Conservation (phyloP, 2,113 vertebrate genomes). For the Turdus rufiventris region DNA sequence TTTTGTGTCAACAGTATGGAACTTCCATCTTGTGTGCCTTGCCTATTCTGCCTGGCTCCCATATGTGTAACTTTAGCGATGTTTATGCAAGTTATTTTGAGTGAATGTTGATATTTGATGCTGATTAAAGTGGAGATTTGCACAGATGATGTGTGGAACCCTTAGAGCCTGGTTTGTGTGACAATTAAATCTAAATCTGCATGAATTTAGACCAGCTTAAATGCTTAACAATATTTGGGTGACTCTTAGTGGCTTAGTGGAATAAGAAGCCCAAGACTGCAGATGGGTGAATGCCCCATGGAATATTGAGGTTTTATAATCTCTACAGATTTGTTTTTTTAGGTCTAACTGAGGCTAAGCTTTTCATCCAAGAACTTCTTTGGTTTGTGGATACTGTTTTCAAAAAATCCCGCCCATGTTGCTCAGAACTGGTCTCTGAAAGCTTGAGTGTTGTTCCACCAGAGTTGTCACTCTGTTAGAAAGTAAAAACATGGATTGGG, state of each 20-base stretch:
- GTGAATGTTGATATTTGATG: background rate
- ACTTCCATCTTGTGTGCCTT: background rate
- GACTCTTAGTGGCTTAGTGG: background rate
- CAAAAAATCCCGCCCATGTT: background rate
- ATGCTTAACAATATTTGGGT: slow-evolving; percentile 25
- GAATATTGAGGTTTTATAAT: background rate
- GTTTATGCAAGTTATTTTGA: background rate
- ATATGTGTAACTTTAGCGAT: background rate
- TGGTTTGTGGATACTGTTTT: background rate
- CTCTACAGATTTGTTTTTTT: background rate
- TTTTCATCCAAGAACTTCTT: background rate
- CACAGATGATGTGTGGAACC: slow-evolving; percentile 12
- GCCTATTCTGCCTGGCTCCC: background rate
- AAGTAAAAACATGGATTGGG: background rate
- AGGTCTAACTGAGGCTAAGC: background rate
- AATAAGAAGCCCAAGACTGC: slow-evolving; percentile 9
- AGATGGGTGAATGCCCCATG: background rate
- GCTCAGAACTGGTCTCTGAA: background rate
- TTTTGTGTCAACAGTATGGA: background rate
- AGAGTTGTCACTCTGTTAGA: background rate
- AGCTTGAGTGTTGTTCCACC: background rate
- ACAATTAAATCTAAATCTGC: slow-evolving; percentile 30
- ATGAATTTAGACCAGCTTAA: slow-evolving; percentile 42
- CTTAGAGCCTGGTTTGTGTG: background rate
- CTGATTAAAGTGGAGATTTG: slow-evolving; percentile 1